Evolutionary conservation across 2,888 invertebrate genomes (phyloP), one percentile per base, ranked within the genome.

Genomic region (Bugulina stolonifera): DNA sequence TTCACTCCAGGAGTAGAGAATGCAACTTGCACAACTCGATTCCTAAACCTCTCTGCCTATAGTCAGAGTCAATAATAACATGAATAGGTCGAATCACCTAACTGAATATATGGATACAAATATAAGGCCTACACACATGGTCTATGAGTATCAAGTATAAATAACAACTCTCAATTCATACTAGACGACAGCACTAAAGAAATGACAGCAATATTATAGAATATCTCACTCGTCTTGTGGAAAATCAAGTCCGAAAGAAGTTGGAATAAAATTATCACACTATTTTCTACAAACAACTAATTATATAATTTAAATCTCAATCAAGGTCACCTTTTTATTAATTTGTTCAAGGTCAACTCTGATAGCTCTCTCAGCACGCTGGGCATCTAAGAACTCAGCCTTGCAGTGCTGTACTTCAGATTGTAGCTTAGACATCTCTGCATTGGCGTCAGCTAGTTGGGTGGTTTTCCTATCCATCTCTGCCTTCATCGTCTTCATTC

Each of bases 341-440:
- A 76, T 64, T 74, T 83, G 81, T 72, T 83, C 82, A 55, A 82
- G 75, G 73, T 83, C 83, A 0, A 83, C 80, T 43, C 83, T 74
- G 69, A 82, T 82, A 23, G 80, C 77, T 64, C 83, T 72, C 73
- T 83, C 84, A 14, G 83, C 78, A 71, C 83, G 75, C 76, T 84
- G 80, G 35, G 82, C 74, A 76, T 84, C 83, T 29, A 77, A 73
- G 1, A 78, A 75, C 73, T 81, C 80, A 29, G 78, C 74, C 72
- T 79, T 80, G 1, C 77, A 75, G 35, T 75, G 69, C 35, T 82
- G 82, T 0, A 80, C 74, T 69, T 81, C 79, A 10, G 74, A 69
- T 74, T 81, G 80, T 0, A 80, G 72, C 72, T 80, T 81, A 64
- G 77, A 78, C 54, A 72, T 71, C 23, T 69, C 43, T 76, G 80